Conservation (phyloP, 2,888 invertebrate genomes). For the Nezara viridula region DNA sequence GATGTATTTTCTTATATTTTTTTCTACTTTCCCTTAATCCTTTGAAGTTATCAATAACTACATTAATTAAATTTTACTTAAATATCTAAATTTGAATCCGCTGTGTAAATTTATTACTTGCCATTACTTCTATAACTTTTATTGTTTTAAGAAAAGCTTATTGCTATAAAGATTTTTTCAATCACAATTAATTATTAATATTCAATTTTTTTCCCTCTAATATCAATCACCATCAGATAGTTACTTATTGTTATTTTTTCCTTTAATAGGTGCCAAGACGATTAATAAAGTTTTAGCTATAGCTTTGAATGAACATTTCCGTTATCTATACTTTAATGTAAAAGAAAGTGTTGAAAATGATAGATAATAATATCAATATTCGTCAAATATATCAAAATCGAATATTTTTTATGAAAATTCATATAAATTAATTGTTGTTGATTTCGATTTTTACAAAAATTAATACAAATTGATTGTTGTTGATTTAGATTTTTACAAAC, state of each 20-base stretch:
- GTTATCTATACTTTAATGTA: too few relatives aligned
- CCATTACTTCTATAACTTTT: too few relatives aligned
- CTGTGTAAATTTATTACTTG: neutral
- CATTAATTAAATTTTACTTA: neutral
- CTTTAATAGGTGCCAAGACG: neutral
- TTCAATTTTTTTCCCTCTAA: neutral
- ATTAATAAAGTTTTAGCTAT: neutral
- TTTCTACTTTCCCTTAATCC: too few relatives aligned
- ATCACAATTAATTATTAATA: neutral
- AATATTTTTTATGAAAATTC: too few relatives aligned
- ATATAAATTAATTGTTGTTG: neutral
- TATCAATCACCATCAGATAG: neutral
- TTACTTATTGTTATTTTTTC: neutral
- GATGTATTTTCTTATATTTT: too few relatives aligned
- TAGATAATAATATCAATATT: too few relatives aligned
- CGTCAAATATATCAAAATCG: too few relatives aligned
- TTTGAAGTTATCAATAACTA: too few relatives aligned
- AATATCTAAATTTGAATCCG: neutral
- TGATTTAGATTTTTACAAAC: too few relatives aligned
- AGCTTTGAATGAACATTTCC: neutral
- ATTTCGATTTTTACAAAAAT: neutral
- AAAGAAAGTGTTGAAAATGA: too few relatives aligned
- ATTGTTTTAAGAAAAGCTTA: neutral
- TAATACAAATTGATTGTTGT: too few relatives aligned
- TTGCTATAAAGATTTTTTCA: neutral